Evolutionary conservation across 2,888 invertebrate genomes (phyloP).

Genomic region (Sepioteuthis lessoniana): DNA sequence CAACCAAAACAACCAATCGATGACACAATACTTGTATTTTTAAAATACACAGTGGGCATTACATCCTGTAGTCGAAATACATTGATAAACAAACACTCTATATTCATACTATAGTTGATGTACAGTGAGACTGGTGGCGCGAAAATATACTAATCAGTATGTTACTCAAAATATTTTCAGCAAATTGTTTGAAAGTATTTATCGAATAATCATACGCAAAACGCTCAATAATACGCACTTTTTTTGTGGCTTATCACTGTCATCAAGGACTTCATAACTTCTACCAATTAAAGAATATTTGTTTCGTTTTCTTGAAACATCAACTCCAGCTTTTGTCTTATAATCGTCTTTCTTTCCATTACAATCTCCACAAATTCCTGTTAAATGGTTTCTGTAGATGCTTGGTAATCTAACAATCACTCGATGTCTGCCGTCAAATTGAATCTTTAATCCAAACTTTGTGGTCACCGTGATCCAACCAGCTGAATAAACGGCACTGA

Average conservation of each 20-base stretch:
- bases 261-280: conserved; percentile 60
- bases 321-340: conserved; percentile 53
- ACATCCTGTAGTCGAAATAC: too few relatives aligned
- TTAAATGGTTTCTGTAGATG: conserved; percentile 51
- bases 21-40: too few relatives aligned
- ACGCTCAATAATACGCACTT: background rate
- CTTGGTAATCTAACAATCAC: conserved; percentile 54
- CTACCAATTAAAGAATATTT: conserved; percentile 53
- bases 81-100: too few relatives aligned
- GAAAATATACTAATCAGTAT: too few relatives aligned
- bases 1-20: too few relatives aligned
- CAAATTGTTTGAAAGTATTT: too few relatives aligned
- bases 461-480: conserved; percentile 53
- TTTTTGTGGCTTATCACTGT: background rate
- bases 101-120: too few relatives aligned
- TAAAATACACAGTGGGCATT: too few relatives aligned
- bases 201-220: too few relatives aligned
- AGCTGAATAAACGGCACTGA: conserved; percentile 46
- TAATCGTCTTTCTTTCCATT: conserved; percentile 57
- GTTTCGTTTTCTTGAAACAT: conserved; percentile 52
- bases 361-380: conserved; percentile 62
- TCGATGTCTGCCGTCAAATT: conserved; percentile 57
- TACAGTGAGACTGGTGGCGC: too few relatives aligned
- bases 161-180: too few relatives aligned
- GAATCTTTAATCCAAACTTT: conserved; percentile 55